Percentiles rank a stretch among this genome's conserved stretches.
phyloP scores from a whole-genome alignment of 53 echinoderm and acorn worm species.

The Actinopyga echinites region DNA sequence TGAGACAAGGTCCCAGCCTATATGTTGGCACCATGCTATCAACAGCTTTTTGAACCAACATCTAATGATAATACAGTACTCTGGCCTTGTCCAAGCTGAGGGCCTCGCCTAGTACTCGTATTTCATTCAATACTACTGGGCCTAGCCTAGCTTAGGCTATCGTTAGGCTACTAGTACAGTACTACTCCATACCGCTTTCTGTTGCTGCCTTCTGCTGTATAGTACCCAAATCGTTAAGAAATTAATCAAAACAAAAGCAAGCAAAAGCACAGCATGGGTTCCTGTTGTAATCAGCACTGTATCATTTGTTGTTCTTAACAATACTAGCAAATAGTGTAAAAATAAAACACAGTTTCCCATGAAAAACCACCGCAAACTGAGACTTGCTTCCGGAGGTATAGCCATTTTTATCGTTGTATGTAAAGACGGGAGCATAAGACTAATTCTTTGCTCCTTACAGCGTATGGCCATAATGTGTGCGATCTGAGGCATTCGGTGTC shows the following conservation, averaged over 20 bases:
- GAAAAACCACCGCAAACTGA: conserved; percentile 89
- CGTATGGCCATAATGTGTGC: too few species aligned
- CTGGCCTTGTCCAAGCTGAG: too few species aligned
- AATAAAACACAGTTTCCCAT: conserved; percentile 71
- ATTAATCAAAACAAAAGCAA: conserved; percentile 75
- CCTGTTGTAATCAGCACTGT: conserved; percentile 34
- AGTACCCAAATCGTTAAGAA: conserved; percentile 69
- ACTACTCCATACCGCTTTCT: conserved; percentile 63
- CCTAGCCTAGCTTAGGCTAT: not conserved
- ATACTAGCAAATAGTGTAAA: conserved; percentile 61
- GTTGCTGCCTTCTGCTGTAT: conserved; percentile 56
- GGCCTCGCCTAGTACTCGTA: too few species aligned
- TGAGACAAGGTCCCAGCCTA: too few species aligned
- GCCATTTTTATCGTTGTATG: conserved; percentile 43
- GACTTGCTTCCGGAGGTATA: conserved; percentile 74
- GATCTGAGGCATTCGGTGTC: too few species aligned
- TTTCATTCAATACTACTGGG: not conserved
- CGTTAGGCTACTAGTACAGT: not conserved
- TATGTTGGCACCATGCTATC: too few species aligned
- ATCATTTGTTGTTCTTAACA: conserved; percentile 46
- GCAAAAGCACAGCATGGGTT: conserved; percentile 55
- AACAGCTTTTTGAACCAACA: too few species aligned
- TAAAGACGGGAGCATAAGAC: too few species aligned
- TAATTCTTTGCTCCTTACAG: too few species aligned
- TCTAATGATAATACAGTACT: too few species aligned